Evolutionary conservation across 2,888 invertebrate genomes (phyloP).

Genomic region (Labia minor): DNA sequence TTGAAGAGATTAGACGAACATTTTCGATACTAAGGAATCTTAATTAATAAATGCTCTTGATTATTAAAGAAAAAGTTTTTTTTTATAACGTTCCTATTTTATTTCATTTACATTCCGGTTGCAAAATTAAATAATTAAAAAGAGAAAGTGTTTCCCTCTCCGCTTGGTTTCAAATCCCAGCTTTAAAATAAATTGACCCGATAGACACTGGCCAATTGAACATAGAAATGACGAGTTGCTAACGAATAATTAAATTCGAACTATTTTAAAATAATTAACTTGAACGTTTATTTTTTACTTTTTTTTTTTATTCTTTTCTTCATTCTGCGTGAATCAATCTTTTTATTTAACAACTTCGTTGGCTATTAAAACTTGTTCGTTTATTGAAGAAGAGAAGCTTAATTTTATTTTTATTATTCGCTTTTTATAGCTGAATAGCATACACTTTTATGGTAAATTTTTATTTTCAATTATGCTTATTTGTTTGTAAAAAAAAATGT

Average conservation of each 20-base stretch:
- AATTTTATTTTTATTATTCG: not conserved
- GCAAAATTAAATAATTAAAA: not conserved
- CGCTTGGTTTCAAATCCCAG: not conserved
- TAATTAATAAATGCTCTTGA: not conserved
- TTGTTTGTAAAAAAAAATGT: not conserved
- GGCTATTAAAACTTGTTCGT: not conserved
- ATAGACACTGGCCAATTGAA: not conserved
- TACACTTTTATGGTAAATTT: not conserved
- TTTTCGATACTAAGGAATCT: not conserved
- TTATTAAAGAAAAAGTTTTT: constrained; percentile 5
- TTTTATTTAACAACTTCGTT: constrained; percentile 3
- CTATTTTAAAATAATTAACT: not conserved
- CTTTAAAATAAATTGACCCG: not conserved
- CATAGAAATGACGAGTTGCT: not conserved
- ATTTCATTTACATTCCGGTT: not conserved
- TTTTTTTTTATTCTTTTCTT: not conserved
- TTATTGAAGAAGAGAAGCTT: not conserved
- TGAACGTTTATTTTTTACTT: no score
- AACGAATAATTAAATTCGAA: not conserved
- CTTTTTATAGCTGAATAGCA: not conserved
- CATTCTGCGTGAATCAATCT: not conserved
- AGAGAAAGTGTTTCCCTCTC: no score
- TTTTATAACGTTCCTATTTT: not conserved
- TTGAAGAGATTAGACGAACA: constrained; percentile 1
- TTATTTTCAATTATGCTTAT: constrained; percentile 7